Conservation (phyloP, 2,113 vertebrate genomes). For the Plectropomus leopardus region DNA sequence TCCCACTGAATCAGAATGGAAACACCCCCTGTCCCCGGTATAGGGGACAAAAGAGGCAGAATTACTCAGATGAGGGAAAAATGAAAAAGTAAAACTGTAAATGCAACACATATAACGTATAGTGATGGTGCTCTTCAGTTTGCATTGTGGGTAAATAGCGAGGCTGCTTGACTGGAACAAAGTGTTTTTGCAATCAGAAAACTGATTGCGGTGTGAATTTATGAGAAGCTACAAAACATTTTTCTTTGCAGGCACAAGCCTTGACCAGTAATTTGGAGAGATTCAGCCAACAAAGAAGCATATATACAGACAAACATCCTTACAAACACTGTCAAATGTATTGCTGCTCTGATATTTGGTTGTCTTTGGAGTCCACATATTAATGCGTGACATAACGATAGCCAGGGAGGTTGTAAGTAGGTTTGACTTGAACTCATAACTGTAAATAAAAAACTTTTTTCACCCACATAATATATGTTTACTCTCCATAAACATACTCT, state of each 20-base stretch:
- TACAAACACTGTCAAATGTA: no score
- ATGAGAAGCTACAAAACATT: background rate
- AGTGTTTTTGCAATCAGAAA: constrained; percentile 3
- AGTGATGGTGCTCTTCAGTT: background rate
- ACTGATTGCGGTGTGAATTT: background rate
- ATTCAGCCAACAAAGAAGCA: background rate
- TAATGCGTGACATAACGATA: no score
- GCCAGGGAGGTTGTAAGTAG: no score
- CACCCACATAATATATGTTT: no score
- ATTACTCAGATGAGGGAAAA: background rate
- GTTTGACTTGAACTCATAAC: no score
- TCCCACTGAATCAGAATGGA: constrained; percentile 56
- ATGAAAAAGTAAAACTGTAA: background rate
- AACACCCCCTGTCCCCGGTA: constrained; percentile 26
- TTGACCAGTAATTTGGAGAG: background rate
- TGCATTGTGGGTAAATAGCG: background rate
- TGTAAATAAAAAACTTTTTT: no score
- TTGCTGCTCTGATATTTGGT: no score
- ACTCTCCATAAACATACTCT: no score
- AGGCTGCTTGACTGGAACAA: background rate
- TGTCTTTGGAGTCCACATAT: no score
- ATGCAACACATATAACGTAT: background rate
- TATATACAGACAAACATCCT: background rate
- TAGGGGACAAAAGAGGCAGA: constrained; percentile 33
- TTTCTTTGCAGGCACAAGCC: background rate